These are phyloP conservation scores for Cephus pulcher DNA, from an alignment of 2,888 invertebrate genomes.

Conservation along the genomic window DNA sequence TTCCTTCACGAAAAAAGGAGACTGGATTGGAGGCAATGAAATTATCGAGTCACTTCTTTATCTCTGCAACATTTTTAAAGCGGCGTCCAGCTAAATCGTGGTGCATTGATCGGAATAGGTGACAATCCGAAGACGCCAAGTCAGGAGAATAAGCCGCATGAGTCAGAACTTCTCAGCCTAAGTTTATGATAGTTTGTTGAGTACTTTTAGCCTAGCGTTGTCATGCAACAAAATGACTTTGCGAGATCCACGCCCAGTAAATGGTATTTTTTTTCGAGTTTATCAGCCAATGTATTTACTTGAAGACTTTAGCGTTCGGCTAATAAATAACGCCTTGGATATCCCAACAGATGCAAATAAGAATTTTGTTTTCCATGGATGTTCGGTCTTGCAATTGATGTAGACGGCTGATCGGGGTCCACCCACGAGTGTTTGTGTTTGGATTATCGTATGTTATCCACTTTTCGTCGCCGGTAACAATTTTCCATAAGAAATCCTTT, in stretches of 20 bases:
- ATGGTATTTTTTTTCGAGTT: not conserved
- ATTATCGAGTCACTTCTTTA: not conserved
- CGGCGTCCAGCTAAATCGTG: not conserved
- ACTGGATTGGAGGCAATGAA: not conserved
- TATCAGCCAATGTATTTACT: not conserved
- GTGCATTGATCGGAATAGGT: not conserved
- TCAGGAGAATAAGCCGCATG: not conserved
- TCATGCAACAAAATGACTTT: not conserved
- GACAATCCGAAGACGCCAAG: too few species aligned
- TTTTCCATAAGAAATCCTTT: not conserved
- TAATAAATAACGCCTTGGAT: not conserved
- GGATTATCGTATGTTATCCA: not conserved
- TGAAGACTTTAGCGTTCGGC: not conserved
- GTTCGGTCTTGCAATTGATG: not conserved
- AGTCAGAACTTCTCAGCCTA: not conserved
- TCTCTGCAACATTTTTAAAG: not conserved
- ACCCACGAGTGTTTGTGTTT: not conserved
- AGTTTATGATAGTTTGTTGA: not conserved
- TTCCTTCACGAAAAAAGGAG: not conserved
- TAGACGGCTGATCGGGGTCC: not conserved
- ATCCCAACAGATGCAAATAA: not conserved
- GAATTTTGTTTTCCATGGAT: not conserved
- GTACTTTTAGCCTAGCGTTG: not conserved
- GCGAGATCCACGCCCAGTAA: not conserved
- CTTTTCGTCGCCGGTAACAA: not conserved